Percentiles rank a stretch among this genome's conserved stretches.
These are phyloP conservation scores for Decapterus maruadsi DNA, from an alignment of 2,797 vertebrate genomes.

Conservation along the genomic window DNA sequence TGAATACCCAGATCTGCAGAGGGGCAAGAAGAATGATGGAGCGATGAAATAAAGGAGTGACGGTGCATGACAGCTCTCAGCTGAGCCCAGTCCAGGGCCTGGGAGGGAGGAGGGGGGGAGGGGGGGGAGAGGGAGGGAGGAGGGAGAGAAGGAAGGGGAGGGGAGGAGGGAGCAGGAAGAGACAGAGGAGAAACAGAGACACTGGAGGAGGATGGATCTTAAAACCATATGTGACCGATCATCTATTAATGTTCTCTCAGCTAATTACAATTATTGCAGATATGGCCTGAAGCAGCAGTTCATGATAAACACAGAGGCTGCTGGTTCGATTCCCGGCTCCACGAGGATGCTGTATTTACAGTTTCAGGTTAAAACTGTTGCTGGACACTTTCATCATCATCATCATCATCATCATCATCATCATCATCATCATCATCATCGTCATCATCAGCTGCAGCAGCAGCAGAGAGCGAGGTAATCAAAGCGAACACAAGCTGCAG, in stretches of 20 bases:
- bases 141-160: too few relatives aligned
- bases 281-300: too few relatives aligned
- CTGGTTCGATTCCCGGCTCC: too few relatives aligned
- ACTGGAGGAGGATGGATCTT: slow-evolving; percentile 13
- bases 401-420: too few relatives aligned
- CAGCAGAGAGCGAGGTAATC: background rate
- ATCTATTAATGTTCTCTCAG: slow-evolving; percentile 2
- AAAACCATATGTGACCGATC: slow-evolving; percentile 12
- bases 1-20: slow-evolving; percentile 72
- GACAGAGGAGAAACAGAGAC: slow-evolving; percentile 1
- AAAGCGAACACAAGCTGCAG: too few relatives aligned
- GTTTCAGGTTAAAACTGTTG: background rate
- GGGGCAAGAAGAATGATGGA: slow-evolving; percentile 72
- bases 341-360: too few relatives aligned
- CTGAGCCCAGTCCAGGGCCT: slow-evolving; percentile 56
- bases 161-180: slow-evolving; percentile 3
- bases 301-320: too few relatives aligned
- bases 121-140: background rate
- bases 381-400: background rate
- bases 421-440: too few relatives aligned
- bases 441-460: background rate
- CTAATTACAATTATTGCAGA: too few relatives aligned
- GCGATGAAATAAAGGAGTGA: slow-evolving; percentile 74
- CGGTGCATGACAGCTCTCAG: slow-evolving; percentile 68
- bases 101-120: slow-evolving; percentile 13